Evolutionary conservation across 2,888 invertebrate species (phyloP).

Genomic region (Eupithecia exiguata): DNA sequence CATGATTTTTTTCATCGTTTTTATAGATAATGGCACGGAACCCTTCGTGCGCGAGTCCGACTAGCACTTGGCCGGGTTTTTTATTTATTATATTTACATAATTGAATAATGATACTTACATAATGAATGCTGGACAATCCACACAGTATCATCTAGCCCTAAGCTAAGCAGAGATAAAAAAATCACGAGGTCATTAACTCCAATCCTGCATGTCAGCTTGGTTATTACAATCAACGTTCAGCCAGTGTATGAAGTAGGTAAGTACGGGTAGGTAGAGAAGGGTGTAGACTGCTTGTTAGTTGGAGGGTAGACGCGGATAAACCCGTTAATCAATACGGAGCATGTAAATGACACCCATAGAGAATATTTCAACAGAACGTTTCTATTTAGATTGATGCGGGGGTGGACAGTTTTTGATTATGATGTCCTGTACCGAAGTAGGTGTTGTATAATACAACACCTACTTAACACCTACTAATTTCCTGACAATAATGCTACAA

Average conservation of each 20-base stretch:
- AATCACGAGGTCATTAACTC: not conserved
- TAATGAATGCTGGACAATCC: too few species aligned
- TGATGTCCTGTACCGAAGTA: not conserved
- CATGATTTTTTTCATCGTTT: too few species aligned
- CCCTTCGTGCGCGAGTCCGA: too few species aligned
- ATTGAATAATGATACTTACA: too few species aligned
- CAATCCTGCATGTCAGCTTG: not conserved
- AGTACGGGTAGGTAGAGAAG: conserved; percentile 9
- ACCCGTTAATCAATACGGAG: conserved; percentile 46
- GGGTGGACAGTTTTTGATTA: not conserved
- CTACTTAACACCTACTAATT: too few species aligned
- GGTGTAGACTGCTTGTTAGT: conserved; percentile 36
- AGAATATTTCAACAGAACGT: conserved; percentile 33
- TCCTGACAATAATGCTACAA: too few species aligned
- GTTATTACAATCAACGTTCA: conserved; percentile 2
- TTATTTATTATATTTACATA: too few species aligned
- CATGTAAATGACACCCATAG: conserved; percentile 44
- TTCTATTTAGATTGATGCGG: conserved; percentile 17
- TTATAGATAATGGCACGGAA: too few species aligned
- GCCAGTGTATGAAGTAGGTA: conserved; percentile 1
- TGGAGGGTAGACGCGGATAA: conserved; percentile 37
- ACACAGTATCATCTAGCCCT: too few species aligned
- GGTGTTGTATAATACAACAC: too few species aligned
- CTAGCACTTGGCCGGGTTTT: too few species aligned
- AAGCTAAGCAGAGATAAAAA: too few species aligned